A percentile compares a stretch with the other conserved stretches of the same genome.
phyloP scores from a whole-genome alignment of 2,888 invertebrate species.

The Schizotus pectinicornis region DNA sequence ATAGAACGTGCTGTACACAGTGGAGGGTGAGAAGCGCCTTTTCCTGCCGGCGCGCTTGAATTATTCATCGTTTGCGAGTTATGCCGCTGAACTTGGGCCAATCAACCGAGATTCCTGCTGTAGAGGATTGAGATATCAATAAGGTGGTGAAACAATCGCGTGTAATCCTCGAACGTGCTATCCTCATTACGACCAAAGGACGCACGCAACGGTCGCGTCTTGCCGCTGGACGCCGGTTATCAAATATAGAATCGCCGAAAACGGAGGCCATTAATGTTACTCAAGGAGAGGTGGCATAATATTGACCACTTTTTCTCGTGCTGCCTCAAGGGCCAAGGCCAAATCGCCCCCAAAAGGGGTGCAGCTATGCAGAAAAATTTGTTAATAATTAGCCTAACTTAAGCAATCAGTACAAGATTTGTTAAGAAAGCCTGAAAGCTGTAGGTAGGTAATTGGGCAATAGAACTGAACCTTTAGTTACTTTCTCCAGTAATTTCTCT shows the following conservation, averaged over 20 bases:
- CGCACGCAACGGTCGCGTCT: constrained; percentile 23
- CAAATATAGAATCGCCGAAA: constrained; percentile 23
- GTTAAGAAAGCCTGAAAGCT: no score
- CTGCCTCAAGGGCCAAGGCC: no score
- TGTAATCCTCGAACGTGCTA: constrained; percentile 28
- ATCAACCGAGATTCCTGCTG: constrained; percentile 37
- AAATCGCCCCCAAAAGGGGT: no score
- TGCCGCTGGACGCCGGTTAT: constrained; percentile 16
- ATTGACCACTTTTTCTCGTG: no score
- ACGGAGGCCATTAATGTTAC: constrained; percentile 9
- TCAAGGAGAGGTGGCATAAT: no score
- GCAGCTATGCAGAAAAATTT: no score
- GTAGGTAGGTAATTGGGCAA: no score
- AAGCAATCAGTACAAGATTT: no score
- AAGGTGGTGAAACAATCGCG: constrained; percentile 36
- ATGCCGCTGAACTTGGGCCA: constrained; percentile 36
- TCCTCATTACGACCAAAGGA: constrained; percentile 28
- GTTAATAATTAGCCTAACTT: no score
- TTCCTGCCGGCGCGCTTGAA: constrained; percentile 40
- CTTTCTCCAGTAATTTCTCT: no score
- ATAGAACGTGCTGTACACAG: constrained; percentile 42
- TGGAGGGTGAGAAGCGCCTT: constrained; percentile 38
- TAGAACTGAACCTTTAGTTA: no score
- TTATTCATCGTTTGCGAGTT: constrained; percentile 44
- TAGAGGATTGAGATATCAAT: constrained; percentile 36